A percentile compares a stretch with the other conserved stretches of the same genome.
Conservation (phyloP, 2,888 invertebrate genomes). For the Tinea semifulvella region DNA sequence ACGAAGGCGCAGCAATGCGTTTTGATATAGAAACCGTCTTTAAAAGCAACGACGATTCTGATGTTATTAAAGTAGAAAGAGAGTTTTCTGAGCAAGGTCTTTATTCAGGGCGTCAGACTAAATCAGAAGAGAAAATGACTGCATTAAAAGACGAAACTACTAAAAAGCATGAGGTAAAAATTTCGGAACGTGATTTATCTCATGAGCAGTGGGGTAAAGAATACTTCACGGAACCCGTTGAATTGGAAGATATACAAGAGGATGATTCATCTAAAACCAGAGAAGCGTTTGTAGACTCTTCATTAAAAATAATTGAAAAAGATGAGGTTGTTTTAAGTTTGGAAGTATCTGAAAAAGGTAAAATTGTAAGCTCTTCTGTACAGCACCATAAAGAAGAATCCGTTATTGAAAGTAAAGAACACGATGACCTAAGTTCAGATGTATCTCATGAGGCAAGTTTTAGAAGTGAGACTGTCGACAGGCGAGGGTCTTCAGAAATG, state of each 20-base stretch:
- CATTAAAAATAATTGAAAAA: slow-evolving; percentile 52
- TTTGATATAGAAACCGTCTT: slow-evolving; percentile 53
- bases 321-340: slow-evolving; percentile 52
- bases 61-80: slow-evolving; percentile 48
- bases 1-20: slow-evolving; percentile 57
- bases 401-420: slow-evolving; percentile 58
- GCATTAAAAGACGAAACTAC: slow-evolving; percentile 57
- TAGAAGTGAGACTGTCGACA: slow-evolving; percentile 49
- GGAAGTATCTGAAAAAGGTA: slow-evolving; percentile 56
- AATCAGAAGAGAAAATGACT: slow-evolving; percentile 60
- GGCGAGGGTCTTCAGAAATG: slow-evolving; percentile 44
- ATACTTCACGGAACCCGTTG: slow-evolving; percentile 59
- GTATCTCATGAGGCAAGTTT: slow-evolving; percentile 56
- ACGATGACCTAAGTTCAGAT: slow-evolving; percentile 56
- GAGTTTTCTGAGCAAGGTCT: slow-evolving; percentile 56
- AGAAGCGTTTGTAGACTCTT: slow-evolving; percentile 51
- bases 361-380: slow-evolving; percentile 50
- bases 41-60: slow-evolving; percentile 51
- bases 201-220: slow-evolving; percentile 65
- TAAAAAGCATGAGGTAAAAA: slow-evolving; percentile 58
- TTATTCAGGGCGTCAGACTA: slow-evolving; percentile 52
- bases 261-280: slow-evolving; percentile 46
- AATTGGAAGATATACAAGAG: slow-evolving; percentile 54
- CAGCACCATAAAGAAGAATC: slow-evolving; percentile 59
- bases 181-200: slow-evolving; percentile 58